A percentile compares a stretch with the other conserved stretches of the same genome.
These are phyloP conservation scores for Sakesphorus luctuosus DNA, from an alignment of 2,113 vertebrate genomes.

Conservation along the genomic window DNA sequence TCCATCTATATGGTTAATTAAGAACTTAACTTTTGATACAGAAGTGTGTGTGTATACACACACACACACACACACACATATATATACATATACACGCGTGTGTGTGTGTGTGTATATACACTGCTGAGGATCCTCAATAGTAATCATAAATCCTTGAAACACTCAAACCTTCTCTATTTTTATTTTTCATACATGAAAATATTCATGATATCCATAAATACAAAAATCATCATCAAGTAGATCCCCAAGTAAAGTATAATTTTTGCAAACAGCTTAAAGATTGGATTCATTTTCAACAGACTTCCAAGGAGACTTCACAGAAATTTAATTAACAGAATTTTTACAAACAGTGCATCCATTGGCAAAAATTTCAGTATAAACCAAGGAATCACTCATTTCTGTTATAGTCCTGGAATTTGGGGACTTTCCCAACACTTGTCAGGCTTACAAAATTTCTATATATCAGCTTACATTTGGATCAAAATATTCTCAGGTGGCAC, in stretches of 20 bases:
- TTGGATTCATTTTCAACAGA: background rate
- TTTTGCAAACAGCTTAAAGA: background rate
- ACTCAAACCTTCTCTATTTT: background rate
- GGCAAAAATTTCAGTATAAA: background rate
- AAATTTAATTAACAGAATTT: background rate
- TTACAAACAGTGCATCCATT: background rate
- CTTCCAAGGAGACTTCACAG: background rate
- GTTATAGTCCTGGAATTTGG: background rate
- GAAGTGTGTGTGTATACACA: background rate
- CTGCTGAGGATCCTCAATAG: background rate
- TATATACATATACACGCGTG: too few relatives aligned
- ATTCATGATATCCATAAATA: background rate
- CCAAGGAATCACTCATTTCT: background rate
- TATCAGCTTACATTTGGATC: background rate
- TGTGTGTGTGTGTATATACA: too few relatives aligned
- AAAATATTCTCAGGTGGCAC: background rate
- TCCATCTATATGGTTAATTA: background rate
- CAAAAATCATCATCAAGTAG: background rate
- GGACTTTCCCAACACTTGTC: background rate
- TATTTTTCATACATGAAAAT: background rate
- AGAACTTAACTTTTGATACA: background rate
- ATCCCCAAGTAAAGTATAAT: background rate
- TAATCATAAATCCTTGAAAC: background rate
- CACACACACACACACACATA: too few relatives aligned
- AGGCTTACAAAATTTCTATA: background rate